phyloP scores from a whole-genome alignment of 2,797 vertebrate genomes.

The Zalophus californianus region DNA sequence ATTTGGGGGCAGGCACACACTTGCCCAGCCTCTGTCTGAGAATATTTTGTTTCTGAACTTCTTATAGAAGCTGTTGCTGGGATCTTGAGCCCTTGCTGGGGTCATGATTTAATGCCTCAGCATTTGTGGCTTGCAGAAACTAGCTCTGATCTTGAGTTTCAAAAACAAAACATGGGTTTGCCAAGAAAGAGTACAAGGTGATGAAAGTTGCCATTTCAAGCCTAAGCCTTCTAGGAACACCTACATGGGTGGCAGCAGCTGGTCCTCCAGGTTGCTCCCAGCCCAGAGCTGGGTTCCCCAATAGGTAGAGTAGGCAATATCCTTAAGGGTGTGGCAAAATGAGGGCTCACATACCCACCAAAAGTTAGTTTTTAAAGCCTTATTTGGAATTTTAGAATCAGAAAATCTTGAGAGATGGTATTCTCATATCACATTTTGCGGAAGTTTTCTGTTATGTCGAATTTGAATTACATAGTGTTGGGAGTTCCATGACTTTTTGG shows the following conservation, averaged over 20 bases:
- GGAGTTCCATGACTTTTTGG: not conserved
- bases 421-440: not conserved
- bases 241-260: not conserved
- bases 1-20: not conserved
- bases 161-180: not conserved
- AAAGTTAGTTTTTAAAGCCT: conserved; percentile 42
- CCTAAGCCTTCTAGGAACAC: not conserved
- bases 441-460: not conserved
- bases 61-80: not conserved
- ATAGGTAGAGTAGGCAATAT: not conserved
- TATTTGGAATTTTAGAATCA: not conserved
- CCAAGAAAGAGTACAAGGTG: not conserved
- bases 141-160: not conserved
- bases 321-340: not conserved
- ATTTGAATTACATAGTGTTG: not conserved
- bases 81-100: not conserved
- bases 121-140: not conserved
- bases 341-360: not conserved
- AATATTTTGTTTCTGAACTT: not conserved
- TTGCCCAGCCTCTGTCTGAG: not conserved
- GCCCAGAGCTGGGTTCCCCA: not conserved
- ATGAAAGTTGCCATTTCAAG: not conserved
- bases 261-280: not conserved
- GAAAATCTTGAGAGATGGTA: conserved; percentile 18
- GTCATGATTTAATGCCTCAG: not conserved